Evolutionary conservation across 2,113 vertebrate genomes (phyloP).

Genomic region (Corythoichthys intestinalis): DNA sequence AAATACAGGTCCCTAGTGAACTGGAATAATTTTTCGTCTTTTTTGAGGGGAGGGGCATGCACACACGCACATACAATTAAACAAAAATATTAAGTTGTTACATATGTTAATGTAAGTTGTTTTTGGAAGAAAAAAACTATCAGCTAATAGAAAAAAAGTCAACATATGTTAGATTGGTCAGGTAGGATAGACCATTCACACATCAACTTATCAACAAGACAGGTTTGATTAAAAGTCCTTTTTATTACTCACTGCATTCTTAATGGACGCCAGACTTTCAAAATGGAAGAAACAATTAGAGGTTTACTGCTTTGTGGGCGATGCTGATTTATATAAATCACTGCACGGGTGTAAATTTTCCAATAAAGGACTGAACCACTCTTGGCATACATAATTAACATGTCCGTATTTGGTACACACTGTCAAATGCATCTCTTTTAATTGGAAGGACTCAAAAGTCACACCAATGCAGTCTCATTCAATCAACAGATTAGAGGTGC

Average conservation of each 20-base stretch:
- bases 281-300: constrained; percentile 80
- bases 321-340: constrained; percentile 80
- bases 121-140: constrained; percentile 29
- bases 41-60: background rate
- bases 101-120: constrained; percentile 33
- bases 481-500: constrained; percentile 47
- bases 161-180: constrained; percentile 63
- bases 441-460: constrained; percentile 52
- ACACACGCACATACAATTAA: background rate
- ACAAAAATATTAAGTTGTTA: background rate
- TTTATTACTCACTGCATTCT: constrained; percentile 75
- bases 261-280: constrained; percentile 78
- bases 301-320: constrained; percentile 78
- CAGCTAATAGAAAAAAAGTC: constrained; percentile 51
- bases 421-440: constrained; percentile 50
- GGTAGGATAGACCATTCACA: constrained; percentile 65
- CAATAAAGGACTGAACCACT: constrained; percentile 71
- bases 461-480: constrained; percentile 39
- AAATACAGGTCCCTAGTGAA: too few relatives aligned
- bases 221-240: constrained; percentile 79
- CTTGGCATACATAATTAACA: constrained; percentile 75
- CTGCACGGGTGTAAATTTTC: constrained; percentile 74
- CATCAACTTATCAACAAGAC: constrained; percentile 75
- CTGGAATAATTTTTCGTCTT: background rate
- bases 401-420: constrained; percentile 53